Evolutionary conservation across 2,113 vertebrate genomes (phyloP), one percentile per base, ranked within the genome.

Genomic region (Pelecanoides urinatrix): DNA sequence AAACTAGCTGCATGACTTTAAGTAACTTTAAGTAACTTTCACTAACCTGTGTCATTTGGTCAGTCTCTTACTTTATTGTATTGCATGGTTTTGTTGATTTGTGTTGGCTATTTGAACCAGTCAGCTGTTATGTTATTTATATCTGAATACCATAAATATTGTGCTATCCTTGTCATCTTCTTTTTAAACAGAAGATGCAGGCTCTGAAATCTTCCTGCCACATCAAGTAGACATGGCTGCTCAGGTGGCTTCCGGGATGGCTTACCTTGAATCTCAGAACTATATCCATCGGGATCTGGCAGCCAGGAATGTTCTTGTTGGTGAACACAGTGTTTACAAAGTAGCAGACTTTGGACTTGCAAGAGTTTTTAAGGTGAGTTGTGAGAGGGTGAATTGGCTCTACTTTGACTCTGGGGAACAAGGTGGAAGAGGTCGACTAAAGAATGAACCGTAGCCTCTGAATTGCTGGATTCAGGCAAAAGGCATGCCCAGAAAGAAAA

Each of bases 221-320:
- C 98, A 99, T 40, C 99, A 99, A 94, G 86, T 99, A 32, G 99
- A 99, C 86, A 99, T 99, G 98, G 99, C 98, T 2, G 98, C 99
- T 10, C 99, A 99, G 94, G 99, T 99, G 70, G 99, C 99, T 7
- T 97, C 98, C 1, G 99, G 99, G 20, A 99, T 99, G 99, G 99
- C 99, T 17, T 99, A 98, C 67, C 97, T 99, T 47, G 99, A 99
- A 97, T 97, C 98, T 5, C 99, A 99, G 97, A 99, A 99, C 96
- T 99, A 99, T 62, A 99, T 99, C 87, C 99, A 99, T 94, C 98
- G 99, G 96, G 99, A 99, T 95, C 97, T 99, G 94, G 99, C 99
- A 55, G 99, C 99, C 66, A 98, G 99, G 83, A 99, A 99, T 55
- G 99, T 99, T 44, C 98, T 99, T 65, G 99, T 99, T 90, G 99